These are phyloP conservation scores for Choreutis nemorana DNA, from an alignment of 2,888 invertebrate genomes.

Conservation along the genomic window DNA sequence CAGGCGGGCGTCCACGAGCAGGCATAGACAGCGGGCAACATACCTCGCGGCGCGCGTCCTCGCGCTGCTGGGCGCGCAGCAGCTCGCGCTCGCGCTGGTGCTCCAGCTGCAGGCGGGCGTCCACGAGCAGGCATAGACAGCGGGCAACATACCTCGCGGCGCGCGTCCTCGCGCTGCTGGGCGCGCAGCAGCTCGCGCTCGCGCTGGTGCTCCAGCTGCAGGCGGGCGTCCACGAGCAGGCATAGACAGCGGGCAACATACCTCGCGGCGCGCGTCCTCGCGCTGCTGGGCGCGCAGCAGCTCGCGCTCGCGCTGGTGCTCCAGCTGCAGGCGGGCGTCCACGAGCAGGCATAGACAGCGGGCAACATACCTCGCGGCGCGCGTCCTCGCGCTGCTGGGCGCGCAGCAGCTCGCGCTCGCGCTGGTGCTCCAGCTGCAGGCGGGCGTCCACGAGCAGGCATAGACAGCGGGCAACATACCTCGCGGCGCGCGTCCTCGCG, in stretches of 20 bases:
- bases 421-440: conserved; percentile 67
- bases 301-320: conserved; percentile 51
- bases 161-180: conserved; percentile 69
- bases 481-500: conserved; percentile 81
- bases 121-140: conserved; percentile 60
- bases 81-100: conserved; percentile 56
- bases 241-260: conserved; percentile 69
- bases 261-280: conserved; percentile 56
- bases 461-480: conserved; percentile 76
- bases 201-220: conserved; percentile 60
- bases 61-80: conserved; percentile 73
- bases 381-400: conserved; percentile 49
- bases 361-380: conserved; percentile 71
- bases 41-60: conserved; percentile 63
- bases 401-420: conserved; percentile 65
- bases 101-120: conserved; percentile 65
- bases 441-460: conserved; percentile 79
- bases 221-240: conserved; percentile 63
- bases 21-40: conserved; percentile 59
- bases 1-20: conserved; percentile 64
- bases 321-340: conserved; percentile 63
- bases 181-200: conserved; percentile 68
- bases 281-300: conserved; percentile 71
- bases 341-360: conserved; percentile 84
- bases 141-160: conserved; percentile 66